These are phyloP conservation scores for Charina bottae DNA, from an alignment of 2,113 vertebrate species.

Conservation along the genomic window DNA sequence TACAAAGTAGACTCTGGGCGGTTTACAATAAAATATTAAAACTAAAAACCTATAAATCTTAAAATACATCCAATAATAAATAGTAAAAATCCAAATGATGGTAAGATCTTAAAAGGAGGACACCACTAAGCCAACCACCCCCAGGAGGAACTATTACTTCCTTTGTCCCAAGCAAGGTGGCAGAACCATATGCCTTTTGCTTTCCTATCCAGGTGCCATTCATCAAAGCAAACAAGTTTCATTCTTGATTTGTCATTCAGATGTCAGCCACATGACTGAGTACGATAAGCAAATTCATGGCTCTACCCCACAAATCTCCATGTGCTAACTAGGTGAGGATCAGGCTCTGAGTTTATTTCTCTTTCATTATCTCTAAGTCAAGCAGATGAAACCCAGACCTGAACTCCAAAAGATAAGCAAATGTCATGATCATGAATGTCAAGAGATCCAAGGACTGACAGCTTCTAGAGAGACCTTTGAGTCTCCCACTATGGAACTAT, in stretches of 20 bases:
- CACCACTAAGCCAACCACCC: too few relatives aligned
- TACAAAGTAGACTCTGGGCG: too few relatives aligned
- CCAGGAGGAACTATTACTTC: too few relatives aligned
- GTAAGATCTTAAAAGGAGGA: too few relatives aligned
- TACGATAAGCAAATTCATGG: background rate
- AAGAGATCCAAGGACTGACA: slow-evolving; percentile 53
- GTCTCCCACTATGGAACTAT: background rate
- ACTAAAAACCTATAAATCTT: too few relatives aligned
- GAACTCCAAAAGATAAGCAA: slow-evolving; percentile 47
- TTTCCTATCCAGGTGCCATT: background rate
- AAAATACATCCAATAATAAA: too few relatives aligned
- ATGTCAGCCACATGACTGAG: background rate
- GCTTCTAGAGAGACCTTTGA: slow-evolving; percentile 22
- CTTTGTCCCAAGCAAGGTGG: too few relatives aligned
- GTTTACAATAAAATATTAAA: too few relatives aligned
- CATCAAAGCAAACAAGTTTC: background rate
- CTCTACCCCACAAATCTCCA: slow-evolving; percentile 26
- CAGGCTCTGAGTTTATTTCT: slow-evolving; percentile 30
- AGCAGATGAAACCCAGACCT: slow-evolving; percentile 57
- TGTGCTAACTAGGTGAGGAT: slow-evolving; percentile 25
- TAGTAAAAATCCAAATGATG: too few relatives aligned
- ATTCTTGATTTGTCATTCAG: background rate
- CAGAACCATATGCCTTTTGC: background rate
- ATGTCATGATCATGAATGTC: too few relatives aligned
- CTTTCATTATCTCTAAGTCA: slow-evolving; percentile 60